A percentile compares a stretch with the other conserved stretches of the same genome.
Conservation (phyloP, 2,113 vertebrate genomes). For the Alligator mississippiensis region DNA sequence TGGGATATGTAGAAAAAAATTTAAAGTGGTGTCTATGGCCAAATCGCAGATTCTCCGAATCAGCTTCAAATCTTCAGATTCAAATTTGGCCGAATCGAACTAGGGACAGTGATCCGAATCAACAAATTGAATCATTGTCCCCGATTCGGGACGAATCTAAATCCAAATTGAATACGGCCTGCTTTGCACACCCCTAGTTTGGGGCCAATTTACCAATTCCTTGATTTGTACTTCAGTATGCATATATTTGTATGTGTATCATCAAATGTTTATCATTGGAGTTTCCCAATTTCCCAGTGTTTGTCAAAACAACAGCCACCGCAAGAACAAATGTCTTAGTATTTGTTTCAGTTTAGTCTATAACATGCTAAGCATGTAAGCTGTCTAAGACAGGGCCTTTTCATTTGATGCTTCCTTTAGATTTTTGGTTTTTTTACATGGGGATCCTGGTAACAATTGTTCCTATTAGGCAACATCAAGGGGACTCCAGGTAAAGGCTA, state of each 20-base stretch:
- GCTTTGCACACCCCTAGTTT: background rate
- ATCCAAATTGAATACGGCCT: background rate
- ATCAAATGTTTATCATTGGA: too few species aligned
- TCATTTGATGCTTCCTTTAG: background rate
- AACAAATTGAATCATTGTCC: too few species aligned
- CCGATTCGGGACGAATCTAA: too few species aligned
- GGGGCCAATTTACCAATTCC: background rate
- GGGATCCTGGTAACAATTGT: background rate
- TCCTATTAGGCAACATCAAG: background rate
- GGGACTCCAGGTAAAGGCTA: background rate
- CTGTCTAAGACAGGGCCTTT: background rate
- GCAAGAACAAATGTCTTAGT: background rate
- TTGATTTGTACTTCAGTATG: background rate
- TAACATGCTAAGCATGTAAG: background rate
- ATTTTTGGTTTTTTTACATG: background rate
- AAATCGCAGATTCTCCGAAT: too few species aligned
- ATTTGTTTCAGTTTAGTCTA: background rate
- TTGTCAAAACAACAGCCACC: background rate
- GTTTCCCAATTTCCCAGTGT: background rate
- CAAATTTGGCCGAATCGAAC: too few species aligned
- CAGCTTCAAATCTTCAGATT: too few species aligned
- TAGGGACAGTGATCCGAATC: too few species aligned
- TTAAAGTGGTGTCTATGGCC: too few species aligned
- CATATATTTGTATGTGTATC: background rate
- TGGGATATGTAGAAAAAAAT: too few species aligned